Evolutionary conservation across 1,140 invertebrate species (phyloP), one percentile per base, ranked within the genome.

Genomic region (Drosophila pallidifrons): DNA sequence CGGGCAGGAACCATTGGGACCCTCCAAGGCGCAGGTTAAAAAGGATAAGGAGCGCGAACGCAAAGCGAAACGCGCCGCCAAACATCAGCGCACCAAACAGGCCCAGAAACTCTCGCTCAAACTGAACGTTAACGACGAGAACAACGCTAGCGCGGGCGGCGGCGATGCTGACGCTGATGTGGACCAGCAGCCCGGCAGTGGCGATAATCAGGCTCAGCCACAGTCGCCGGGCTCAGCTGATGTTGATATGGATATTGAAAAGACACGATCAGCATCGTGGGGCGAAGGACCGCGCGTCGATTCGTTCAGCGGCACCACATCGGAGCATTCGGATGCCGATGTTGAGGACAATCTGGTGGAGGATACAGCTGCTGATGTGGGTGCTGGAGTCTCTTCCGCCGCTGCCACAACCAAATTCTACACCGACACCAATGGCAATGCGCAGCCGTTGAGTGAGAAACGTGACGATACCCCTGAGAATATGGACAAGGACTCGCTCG

Each of bases 271-370:
- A 0, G n/a, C 54, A 5, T 28, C 61, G 4, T 72, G 69, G 69
- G 75, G 57, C 54, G 77, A 83, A 55, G 61, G 83, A 38, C 30
- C 43, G 77, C 70, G 52, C n/a, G 69, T 78, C 5, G 70, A 88
- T 15, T 82, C 91, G n/a, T 81, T 82, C 1, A 89, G 75, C 32
- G 49, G 38, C 6, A 81, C 75, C 1, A 95, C 94, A 1, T 95
- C 94, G 0, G 94, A 95, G 81, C 93, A 94, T 63, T 96, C 95
- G 6, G 96, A 97, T 89, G 96, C 96, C 0, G 96, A 97, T 85
- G 94, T 97, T 0, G 96, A 97, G 92, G 96, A 97, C 79, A 97
- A 97, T 83, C 92, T 95, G 3, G 95, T 96, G 75, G 95, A 95
- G 43, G 93, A 93, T 38, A 93, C 93, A 0, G 93, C 94, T 43